Base-by-base conservation (phyloP, 2,113 vertebrate genomes). In the Gambusia holbrooki region DNA sequence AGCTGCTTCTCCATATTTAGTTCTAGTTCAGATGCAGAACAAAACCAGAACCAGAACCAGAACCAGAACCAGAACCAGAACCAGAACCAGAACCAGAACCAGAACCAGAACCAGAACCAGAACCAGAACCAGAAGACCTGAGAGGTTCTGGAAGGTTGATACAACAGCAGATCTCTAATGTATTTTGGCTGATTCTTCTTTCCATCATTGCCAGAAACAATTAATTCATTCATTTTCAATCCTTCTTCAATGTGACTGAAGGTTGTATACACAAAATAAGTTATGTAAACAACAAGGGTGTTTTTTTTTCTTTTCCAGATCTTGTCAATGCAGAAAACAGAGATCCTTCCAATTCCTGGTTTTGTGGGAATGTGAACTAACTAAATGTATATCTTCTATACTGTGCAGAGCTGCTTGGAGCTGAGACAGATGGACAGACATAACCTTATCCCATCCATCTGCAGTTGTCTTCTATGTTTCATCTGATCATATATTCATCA, bases 381-480 rank as follows among this genome's bases (percentile, higher is more conserved):
- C 22, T 14, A 32, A 33, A 32, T 78, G 33, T 17, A 66, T 62
- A 27, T 74, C 2, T 48, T 30, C 68, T 28, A 45, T 80, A 69
- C 14, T n/a, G 68, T 48, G 54, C 66, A 29, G 68, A 61, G 72
- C 25, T 32, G 77, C 51, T 27, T 8, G 48, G 66, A 80, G 19
- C 61, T 51, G 62, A 66, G 75, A 63, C 80, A 73, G 84, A 63
- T 60, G 67, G 73, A 71, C 70, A 58, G 79, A 74, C 42, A 72
- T 85, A 84, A 91, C 84, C 89, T 54, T 62, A 45, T 66, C 51
- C 27, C 60, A 79, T 84, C 88, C 88, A 89, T 91, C 90, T 91
- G 90, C 84, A 81, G 83, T 15, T 78, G 60, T 79, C 85, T 80
- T 84, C 88, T 82, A 78, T 79, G 74, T 86, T 86, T 77, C 62